These are phyloP conservation scores for Haliclona indistincta DNA, from an alignment of 37 sponge, comb jelly and placozoan genomes.

Conservation along the genomic window DNA sequence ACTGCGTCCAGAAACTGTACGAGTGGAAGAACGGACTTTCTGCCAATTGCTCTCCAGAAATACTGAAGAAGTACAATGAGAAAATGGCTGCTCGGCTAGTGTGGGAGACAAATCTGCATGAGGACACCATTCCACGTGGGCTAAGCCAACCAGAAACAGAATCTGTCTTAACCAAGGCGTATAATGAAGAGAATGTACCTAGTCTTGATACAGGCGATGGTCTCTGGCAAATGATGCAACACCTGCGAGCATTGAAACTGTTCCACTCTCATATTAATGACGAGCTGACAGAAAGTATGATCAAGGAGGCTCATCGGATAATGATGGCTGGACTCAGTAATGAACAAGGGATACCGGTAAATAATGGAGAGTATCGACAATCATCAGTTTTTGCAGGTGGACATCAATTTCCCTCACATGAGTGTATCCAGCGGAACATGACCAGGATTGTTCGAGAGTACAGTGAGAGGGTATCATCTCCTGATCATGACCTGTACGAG, in stretches of 20 bases:
- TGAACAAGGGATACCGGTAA: neutral
- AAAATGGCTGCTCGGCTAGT: neutral
- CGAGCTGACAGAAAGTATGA: constrained; percentile 1
- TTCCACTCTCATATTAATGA: neutral
- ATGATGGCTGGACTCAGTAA: constrained; percentile 5
- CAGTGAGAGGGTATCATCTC: constrained; percentile 1
- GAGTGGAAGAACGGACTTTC: neutral
- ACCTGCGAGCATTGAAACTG: neutral
- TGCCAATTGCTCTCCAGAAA: neutral
- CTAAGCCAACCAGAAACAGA: neutral
- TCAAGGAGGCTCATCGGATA: constrained; percentile 5
- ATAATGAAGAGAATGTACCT: neutral
- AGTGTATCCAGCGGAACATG: neutral
- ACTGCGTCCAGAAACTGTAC: neutral
- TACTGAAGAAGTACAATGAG: neutral
- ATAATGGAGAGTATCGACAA: constrained; percentile 1
- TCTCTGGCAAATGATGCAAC: neutral
- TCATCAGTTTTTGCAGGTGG: constrained; percentile 2
- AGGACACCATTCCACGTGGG: constrained; percentile 2
- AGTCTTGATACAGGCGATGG: neutral
- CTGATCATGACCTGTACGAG: constrained; percentile 7
- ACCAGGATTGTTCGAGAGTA: constrained; percentile 4
- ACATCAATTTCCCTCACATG: neutral
- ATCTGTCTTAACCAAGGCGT: neutral
- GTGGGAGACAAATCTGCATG: constrained; percentile 3